Conservation (phyloP, 1,140 invertebrate genomes). For the Zaprionus kolodkinae region DNA sequence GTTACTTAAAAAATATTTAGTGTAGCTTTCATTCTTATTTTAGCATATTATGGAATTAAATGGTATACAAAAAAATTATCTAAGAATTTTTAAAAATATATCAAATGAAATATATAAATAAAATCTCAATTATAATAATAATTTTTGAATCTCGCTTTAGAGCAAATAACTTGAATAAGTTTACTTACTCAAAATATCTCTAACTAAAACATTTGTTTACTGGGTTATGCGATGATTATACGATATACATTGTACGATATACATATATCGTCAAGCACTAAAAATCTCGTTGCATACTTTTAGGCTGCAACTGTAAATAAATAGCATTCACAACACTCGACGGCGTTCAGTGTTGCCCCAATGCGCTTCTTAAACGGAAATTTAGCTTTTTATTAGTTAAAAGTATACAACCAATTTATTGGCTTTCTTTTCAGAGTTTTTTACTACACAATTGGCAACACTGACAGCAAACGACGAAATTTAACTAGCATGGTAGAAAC, state of each 20-base stretch:
- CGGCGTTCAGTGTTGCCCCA: background rate
- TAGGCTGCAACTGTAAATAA: slow-evolving; percentile 1
- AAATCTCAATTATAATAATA: too few relatives aligned
- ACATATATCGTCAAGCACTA: background rate
- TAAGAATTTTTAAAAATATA: too few relatives aligned
- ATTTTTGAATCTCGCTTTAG: too few relatives aligned
- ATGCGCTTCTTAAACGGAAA: background rate
- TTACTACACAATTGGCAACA: background rate
- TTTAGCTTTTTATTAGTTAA: background rate
- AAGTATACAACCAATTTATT: too few relatives aligned
- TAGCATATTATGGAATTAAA: background rate
- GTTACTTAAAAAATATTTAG: too few relatives aligned
- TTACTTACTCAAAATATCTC: background rate
- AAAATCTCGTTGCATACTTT: slow-evolving; percentile 26
- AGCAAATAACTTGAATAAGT: too few relatives aligned
- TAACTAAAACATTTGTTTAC: background rate
- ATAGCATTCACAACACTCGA: background rate
- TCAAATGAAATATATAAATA: too few relatives aligned
- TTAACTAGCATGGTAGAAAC: background rate
- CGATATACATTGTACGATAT: background rate
- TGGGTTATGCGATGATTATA: slow-evolving; percentile 14
- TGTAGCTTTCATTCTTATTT: background rate
- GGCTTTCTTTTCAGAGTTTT: too few relatives aligned
- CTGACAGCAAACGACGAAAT: background rate
- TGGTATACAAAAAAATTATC: background rate